phyloP scores from a whole-genome alignment of 2,797 vertebrate species.

The Acanthis flammea region DNA sequence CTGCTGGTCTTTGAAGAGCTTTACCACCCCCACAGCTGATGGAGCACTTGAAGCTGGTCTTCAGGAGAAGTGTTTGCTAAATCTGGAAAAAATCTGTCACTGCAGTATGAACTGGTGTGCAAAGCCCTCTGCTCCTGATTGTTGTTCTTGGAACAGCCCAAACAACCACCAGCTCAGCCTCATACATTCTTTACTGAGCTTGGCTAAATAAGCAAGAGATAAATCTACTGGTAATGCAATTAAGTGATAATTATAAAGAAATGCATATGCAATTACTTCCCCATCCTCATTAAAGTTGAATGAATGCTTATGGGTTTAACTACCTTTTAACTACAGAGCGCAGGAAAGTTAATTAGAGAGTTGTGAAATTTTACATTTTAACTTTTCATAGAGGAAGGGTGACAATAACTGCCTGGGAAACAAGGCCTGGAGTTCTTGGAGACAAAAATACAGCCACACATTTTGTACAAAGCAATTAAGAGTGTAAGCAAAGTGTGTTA shows the following conservation, averaged over 20 bases:
- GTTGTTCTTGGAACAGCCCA: background rate
- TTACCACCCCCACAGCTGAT: background rate
- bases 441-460: background rate
- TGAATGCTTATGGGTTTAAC: conserved; percentile 56
- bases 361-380: background rate
- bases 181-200: conserved; percentile 2
- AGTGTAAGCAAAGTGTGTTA: conserved; percentile 44
- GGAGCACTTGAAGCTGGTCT: background rate
- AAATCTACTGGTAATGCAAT: conserved; percentile 50
- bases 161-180: background rate
- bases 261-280: conserved; percentile 64
- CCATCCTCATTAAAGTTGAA: conserved; percentile 59
- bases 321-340: conserved; percentile 58
- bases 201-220: conserved; percentile 56
- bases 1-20: background rate
- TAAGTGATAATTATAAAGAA: conserved; percentile 66
- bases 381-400: background rate
- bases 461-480: conserved; percentile 5
- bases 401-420: background rate
- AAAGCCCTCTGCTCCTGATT: background rate
- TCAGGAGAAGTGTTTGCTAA: background rate
- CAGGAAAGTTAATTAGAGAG: conserved; percentile 50
- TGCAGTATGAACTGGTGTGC: background rate
- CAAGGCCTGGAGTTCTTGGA: background rate
- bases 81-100: background rate